phyloP scores from a whole-genome alignment of 2,113 vertebrate genomes.

The Corydoras maculifer region DNA sequence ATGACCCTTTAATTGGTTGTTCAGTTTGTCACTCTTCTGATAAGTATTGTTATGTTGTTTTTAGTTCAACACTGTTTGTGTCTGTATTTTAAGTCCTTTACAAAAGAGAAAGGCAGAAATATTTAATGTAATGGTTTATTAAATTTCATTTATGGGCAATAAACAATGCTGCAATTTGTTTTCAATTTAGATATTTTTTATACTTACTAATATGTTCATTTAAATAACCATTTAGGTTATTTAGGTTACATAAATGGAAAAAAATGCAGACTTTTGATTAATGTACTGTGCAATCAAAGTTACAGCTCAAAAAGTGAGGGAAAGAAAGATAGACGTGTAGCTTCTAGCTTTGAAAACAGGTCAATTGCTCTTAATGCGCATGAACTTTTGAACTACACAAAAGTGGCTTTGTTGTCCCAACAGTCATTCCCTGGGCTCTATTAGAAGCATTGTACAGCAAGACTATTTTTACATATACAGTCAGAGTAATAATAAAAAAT shows the following conservation, averaged over 20 bases:
- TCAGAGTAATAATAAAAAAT: too few relatives aligned
- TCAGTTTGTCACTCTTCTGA: conserved; percentile 28
- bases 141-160: background rate
- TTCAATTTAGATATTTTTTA: background rate
- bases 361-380: background rate
- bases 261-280: background rate
- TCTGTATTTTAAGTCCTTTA: background rate
- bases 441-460: background rate
- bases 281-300: background rate
- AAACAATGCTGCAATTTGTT: background rate
- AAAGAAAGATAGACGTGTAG: background rate
- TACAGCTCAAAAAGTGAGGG: background rate
- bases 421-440: background rate
- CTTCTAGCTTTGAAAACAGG: background rate
- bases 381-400: background rate
- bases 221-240: too few relatives aligned
- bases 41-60: background rate
- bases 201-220: background rate
- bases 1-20: conserved; percentile 25
- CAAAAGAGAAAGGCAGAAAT: background rate
- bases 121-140: background rate
- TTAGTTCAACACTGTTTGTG: conserved; percentile 12
- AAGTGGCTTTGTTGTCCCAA: background rate
- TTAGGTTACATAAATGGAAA: too few relatives aligned
- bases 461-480: background rate